Evolutionary conservation across 64 coral and sea anemone genomes (phyloP), one percentile per base, ranked within the genome.

Genomic region (Pachyseris speciosa): DNA sequence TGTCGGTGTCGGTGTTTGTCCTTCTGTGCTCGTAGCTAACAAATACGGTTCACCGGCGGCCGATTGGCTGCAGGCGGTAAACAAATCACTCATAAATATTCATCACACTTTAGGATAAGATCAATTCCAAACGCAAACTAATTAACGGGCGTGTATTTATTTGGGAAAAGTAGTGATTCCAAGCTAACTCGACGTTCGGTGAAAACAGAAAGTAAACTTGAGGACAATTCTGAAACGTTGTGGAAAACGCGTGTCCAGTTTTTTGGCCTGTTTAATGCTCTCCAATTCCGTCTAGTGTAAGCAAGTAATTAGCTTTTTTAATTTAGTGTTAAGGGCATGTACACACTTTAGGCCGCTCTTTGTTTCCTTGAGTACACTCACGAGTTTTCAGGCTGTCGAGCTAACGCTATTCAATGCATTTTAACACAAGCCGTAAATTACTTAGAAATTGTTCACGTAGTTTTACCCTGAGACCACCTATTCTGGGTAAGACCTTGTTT

Each of bases 21-120:
- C 31, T 9, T 63, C 37, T 61, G 49, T 81, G 53, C 55, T 34
- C 51, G 77, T 60, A 81, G 77, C 77, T 42, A 81, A 81, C 77
- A 61, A 58, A 81, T 61, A 53, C 49, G 0, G n/a, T 2, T 8
- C 1, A 24, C 9, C 38, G 48, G 4, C 51, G 20, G 33, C 4
- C 51, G 22, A 32, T 81, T 81, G 77, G 77, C 53, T 58, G 8
- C 2, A 40, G 39, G 22, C 33, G 22, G 20, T 81, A 63, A 81
- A 81, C 77, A 81, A 81, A 41, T 38, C 31, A 39, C 1, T 81
- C 3, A 81, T 81, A 81, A 81, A 81, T 81, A 81, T 81, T 81
- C 77, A 81, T 63, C 19, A n/a, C 12, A 15, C 24, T n/a, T 41
- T 58, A 10, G 32, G 19, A 81, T 81, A 81, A 81, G 53, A 63